phyloP scores from a whole-genome alignment of 30 jellyfish, hydroid and myxozoan genomes.

The Euphysa ruthae region DNA sequence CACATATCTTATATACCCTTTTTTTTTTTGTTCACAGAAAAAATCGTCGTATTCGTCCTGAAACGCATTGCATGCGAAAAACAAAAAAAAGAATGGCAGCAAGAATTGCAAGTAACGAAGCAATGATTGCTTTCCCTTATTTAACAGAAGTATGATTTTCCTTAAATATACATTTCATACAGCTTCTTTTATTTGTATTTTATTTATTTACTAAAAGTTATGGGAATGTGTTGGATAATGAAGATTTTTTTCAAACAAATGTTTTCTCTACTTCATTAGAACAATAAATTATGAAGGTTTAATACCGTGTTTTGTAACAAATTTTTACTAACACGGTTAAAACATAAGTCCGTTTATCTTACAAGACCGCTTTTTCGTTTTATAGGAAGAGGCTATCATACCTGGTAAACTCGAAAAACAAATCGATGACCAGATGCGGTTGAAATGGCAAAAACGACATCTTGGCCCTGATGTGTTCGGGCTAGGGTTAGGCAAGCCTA shows the following conservation, averaged over 20 bases:
- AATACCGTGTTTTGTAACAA: background rate
- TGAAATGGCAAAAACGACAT: conserved; percentile 18
- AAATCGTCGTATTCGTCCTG: conserved; percentile 22
- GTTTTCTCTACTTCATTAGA: no score
- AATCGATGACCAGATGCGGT: background rate
- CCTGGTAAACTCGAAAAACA: background rate
- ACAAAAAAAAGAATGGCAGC: background rate
- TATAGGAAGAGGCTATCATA: conserved; percentile 23
- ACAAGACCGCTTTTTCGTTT: background rate
- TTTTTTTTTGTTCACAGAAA: background rate
- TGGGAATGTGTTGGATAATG: background rate
- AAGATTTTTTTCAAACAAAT: no score
- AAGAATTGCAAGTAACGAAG: conserved; percentile 4
- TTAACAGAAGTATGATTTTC: conserved; percentile 4
- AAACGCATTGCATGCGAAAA: conserved; percentile 15
- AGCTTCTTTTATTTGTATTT: background rate
- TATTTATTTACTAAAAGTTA: background rate
- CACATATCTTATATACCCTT: no score
- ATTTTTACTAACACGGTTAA: background rate
- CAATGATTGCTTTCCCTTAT: conserved; percentile 25
- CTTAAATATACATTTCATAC: background rate
- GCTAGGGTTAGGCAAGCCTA: conserved; percentile 32
- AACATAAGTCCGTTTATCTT: background rate
- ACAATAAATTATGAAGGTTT: no score
- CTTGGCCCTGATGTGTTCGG: conserved; percentile 43